Base-by-base conservation (phyloP, 2,113 vertebrate genomes). In the Myiozetetes cayanensis region DNA sequence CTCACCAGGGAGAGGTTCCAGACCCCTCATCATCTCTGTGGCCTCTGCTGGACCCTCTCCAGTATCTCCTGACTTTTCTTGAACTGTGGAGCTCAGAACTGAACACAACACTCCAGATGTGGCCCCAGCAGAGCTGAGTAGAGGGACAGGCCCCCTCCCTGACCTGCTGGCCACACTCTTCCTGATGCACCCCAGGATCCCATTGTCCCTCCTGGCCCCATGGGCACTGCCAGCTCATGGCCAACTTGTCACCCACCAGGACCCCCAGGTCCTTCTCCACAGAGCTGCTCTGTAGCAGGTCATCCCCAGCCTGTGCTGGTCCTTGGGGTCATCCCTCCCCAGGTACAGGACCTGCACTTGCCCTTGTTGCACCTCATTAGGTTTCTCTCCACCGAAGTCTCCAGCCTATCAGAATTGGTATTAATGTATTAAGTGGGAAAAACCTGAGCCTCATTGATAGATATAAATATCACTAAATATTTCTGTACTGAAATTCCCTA, bases 281-380 rank as follows among this genome's bases (percentile, higher is more conserved):
- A 53, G 70, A 72, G 15, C 46, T 25, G 22, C 28, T 53, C 35
- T 28, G 10, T 16, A 33, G 16, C 28, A 18, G 37, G 25, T 62
- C 59, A 41, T 9, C 13, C 27, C 17, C 49, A 28, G 19, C 22
- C 44, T 43, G 8, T 8, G 44, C 52, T 67, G 61, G 35, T 8
- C 12, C n/a, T 21, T 30, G 35, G 49, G 14, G 8, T 2, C 53
- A 10, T 4, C 33, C 39, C 28, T 41, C 23, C 37, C 18, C 18
- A 3, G 22, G 22, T 30, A 11, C 35, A 39, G 28, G 16, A 9
- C 11, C 65, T 68, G 22, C 43, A 6, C 4, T 0, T 39, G 14
- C 14, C 72, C 27, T 1, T 6, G 2, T 10, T 28, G 55, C 39
- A 39, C 23, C 15, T 46, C 47, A 0, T 8, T 33, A 20, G 8